Base-by-base conservation (phyloP, 2,797 vertebrate species). In the Xenentodon cancila region DNA sequence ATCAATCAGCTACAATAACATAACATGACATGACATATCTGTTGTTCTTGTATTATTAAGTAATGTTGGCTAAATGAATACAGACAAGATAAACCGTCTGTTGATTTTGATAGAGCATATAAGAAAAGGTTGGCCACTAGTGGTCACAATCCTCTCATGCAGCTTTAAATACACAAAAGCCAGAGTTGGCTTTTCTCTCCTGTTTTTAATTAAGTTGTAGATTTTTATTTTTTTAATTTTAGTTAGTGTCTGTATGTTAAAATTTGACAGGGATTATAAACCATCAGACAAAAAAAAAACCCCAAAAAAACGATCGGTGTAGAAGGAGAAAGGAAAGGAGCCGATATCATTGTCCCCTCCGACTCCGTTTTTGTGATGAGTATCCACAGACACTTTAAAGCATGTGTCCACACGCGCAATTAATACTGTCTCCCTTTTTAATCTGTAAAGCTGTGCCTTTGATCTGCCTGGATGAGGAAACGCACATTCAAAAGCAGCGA, bases 401-500 rank as follows among this genome's bases (percentile, higher is more conserved):
- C 1, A 52, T 21, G 8, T 17, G 50, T 44, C 16, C 59, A 27
- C 55, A 43, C 44, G 4, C 34, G 12, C 34, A 21, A 63, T 51
- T 59, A 45, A 45, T 15, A 64, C 54, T 19, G 68, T 73, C 71
- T 70, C 59, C 66, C 59, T 80, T 72, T 48, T 63, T 80, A 85
- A 89, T 89, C 85, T 87, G 72, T 70, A 83, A 53, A 86, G 56
- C 59, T 62, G 44, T 61, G 75, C 61, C 82, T 90, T 90, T 90
- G 86, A 91, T 91, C 80, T 81, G 64, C 59, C 64, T 62, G n/a
- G 37, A 87, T 79, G 83, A 74, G 67, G 72, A 85, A 88, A 81
- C 54, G 16, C 77, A 63, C 42, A 79, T 86, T 89, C 75, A 82
- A 80, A 79, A 62, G 73, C 71, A 82, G 84, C 71, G 9, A 69